phyloP scores from a whole-genome alignment of 2,888 invertebrate genomes.

The Hyppa rectilinea region DNA sequence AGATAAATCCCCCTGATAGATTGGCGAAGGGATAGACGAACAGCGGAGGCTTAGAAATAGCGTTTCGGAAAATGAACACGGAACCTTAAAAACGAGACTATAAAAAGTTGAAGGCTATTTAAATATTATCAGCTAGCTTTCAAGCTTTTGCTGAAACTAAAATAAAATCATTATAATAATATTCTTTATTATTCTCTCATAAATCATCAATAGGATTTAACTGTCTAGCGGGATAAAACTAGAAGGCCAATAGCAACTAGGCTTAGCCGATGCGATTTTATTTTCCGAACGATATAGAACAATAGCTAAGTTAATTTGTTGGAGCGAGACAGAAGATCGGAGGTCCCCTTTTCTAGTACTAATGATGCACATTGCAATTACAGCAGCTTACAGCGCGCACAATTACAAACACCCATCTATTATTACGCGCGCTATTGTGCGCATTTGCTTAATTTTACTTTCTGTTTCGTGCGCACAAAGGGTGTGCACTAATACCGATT shows the following conservation, averaged over 20 bases:
- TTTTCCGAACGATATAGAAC: conserved; percentile 60
- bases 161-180: too few species aligned
- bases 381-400: conserved; percentile 72
- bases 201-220: conserved; percentile 27
- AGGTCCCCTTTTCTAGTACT: conserved; percentile 66
- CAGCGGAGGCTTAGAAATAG: too few species aligned
- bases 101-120: not conserved
- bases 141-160: not conserved
- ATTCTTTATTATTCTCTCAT: too few species aligned
- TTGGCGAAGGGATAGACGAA: too few species aligned
- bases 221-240: conserved; percentile 25
- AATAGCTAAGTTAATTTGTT: conserved; percentile 60
- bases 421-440: conserved; percentile 71
- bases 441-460: conserved; percentile 74
- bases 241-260: conserved; percentile 30
- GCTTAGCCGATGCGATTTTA: conserved; percentile 41
- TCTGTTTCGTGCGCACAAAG: conserved; percentile 54
- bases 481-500: conserved; percentile 45
- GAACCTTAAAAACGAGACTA: conserved; percentile 4
- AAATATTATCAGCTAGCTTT: not conserved
- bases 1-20: too few species aligned
- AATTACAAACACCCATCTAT: conserved; percentile 77
- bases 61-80: too few species aligned
- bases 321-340: conserved; percentile 43
- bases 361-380: conserved; percentile 81